Base-by-base conservation (phyloP, 2,113 vertebrate genomes). In the Phylloscopus trochilus region DNA sequence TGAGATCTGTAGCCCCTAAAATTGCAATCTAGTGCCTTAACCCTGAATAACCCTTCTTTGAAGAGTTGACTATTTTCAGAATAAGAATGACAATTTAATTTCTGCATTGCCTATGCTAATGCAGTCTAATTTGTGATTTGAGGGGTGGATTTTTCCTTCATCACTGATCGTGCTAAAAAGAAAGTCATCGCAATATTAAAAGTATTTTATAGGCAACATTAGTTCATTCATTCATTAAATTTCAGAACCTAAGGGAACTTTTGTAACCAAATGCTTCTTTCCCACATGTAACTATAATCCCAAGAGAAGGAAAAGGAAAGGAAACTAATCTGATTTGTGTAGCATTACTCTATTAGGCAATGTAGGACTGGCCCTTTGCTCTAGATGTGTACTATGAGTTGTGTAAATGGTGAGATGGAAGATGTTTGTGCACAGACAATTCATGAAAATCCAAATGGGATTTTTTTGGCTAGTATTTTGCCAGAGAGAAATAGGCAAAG, bases 181-280 rank as follows among this genome's bases (percentile, higher is more conserved):
- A 83, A 76, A 60, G 33, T 41, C 9, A 59, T 91, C 4, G 4
- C 30, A n/a, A 41, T 67, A 41, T 51, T 30, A 20, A 2, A 83
- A 41, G 5, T 58, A 33, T 79, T 79, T 58, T 52, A 6, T 35
- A 53, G 37, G 6, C 5, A 41, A 18, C 15, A n/a, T 53, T 83
- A 3, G 6, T 91, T 74, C 16, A 5, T 92, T 74, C 23, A 20
- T 84, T 67, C 30, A 47, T 72, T 66, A 17, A 47, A 23, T 73
- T 18, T 56, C 33, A n/a, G 63, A 80, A 79, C 12, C 17, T 59
- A 43, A 63, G 18, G 11, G 44, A 69, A 37, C 0, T 0, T 26
- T 80, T 83, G 16, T 26, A 63, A 35, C 15, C 0, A 0, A 68
- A 30, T 73, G 23, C 5, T 52, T 58, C 31, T 82, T 78, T 83